phyloP scores from a whole-genome alignment of 2,888 invertebrate genomes.

The Druceiella hillmani region DNA sequence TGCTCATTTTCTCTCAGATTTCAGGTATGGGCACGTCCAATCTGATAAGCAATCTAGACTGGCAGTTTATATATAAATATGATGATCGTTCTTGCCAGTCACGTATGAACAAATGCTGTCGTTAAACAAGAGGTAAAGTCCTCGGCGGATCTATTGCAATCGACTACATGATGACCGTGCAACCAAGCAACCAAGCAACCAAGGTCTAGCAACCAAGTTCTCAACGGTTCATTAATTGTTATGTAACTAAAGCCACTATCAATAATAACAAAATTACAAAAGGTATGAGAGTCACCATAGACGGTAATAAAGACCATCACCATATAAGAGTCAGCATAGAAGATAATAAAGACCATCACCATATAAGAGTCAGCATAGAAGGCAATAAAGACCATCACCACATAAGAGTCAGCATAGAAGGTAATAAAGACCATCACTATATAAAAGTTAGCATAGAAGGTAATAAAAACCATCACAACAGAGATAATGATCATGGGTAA shows the following conservation, averaged over 20 bases:
- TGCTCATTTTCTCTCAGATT: too few species aligned
- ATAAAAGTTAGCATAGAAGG: too few species aligned
- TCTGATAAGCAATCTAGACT: slow-evolving; percentile 68
- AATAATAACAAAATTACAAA: slow-evolving; percentile 59
- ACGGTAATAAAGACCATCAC: slow-evolving; percentile 59
- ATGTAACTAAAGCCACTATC: slow-evolving; percentile 61
- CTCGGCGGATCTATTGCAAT: slow-evolving; percentile 70
- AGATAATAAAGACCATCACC: too few species aligned
- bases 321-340: too few species aligned
- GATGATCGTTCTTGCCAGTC: slow-evolving; percentile 63
- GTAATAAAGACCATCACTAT: too few species aligned
- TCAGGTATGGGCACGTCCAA: too few species aligned
- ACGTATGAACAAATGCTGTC: slow-evolving; percentile 65
- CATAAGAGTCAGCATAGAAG: too few species aligned
- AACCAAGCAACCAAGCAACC: slow-evolving; percentile 69
- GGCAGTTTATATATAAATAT: slow-evolving; percentile 71
- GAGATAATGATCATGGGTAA: slow-evolving; percentile 55
- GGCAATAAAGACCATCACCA: too few species aligned
- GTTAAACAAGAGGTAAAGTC: slow-evolving; percentile 73
- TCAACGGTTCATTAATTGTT: slow-evolving; percentile 63
- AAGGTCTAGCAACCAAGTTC: slow-evolving; percentile 69
- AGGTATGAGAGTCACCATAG: slow-evolving; percentile 62
- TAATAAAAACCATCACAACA: too few species aligned
- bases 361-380: too few species aligned
- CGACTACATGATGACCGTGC: slow-evolving; percentile 74